Base-by-base conservation (phyloP, 2,797 vertebrate genomes). In the Bucorvus abyssinicus region DNA sequence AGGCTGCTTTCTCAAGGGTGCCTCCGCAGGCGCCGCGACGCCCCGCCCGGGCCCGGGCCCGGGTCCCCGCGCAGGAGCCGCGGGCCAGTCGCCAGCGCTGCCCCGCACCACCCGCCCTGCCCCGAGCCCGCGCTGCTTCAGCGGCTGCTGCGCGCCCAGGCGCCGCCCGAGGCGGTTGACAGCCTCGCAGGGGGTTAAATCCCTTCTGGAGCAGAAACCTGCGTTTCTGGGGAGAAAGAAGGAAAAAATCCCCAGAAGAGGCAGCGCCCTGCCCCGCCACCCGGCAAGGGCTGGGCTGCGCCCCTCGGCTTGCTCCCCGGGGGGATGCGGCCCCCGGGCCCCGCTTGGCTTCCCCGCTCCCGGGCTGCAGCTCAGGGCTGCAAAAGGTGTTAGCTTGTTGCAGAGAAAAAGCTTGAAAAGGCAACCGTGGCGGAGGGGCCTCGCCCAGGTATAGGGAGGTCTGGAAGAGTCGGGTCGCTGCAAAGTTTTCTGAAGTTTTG, bases 61-160 rank as follows among this genome's bases (percentile, higher is more conserved):
- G n/a, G n/a, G n/a, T n/a, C n/a, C 27, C 57, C 0, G 0, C 1
- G 15, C 67, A 17, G 95, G 12, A 73, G 50, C 56, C 15, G 3
- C 5, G 2, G 12, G 34, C 6, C 2, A 44, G 45, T 5, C 1
- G 2, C 14, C 3, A 40, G 9, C 9, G 4, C 20, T 6, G 1
- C 45, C 38, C 27, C 1, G 1, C 6, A 40, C 34, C 32, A 4
- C 22, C 55, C 42, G 26, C 36, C 34, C 76, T 69, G 67, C 26
- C 50, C 7, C 3, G 30, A 4, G 5, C 4, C 85, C 4, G 10
- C 0, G 3, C 55, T 19, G 14, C 34, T 55, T 36, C 12, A 40
- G 12, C 6, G 0, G 7, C 44, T 29, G 42, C 52, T n/a, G 0
- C 0, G 1, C 12, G n/a, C 3, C 9, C 0, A 42, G 36, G 21